Base-by-base conservation (phyloP, 2,888 invertebrate species). In the Agrotis ipsilon region DNA sequence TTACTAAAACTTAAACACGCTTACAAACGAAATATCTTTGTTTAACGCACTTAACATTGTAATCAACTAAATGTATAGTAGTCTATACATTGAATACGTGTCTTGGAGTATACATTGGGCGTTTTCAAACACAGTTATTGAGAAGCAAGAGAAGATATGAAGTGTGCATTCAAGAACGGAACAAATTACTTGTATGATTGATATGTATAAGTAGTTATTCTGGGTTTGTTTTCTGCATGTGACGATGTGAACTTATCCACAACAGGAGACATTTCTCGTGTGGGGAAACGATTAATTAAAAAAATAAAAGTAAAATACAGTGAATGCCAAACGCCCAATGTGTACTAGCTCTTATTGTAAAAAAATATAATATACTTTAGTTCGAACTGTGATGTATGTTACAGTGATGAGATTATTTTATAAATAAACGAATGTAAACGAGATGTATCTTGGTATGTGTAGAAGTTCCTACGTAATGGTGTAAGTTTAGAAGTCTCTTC, bases 321-420 rank as follows among this genome's bases (percentile, higher is more conserved):
- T 39, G 39, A 39, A 39, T 11, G 39, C 9, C 9, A 39, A 39
- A 39, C 9, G 39, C 39, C 39, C 39, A 39, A 39, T 39, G 39
- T 39, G 11, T 39, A 39, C 39, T 39, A 39, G 0, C 39, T 39
- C 39, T 39, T 39, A 39, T 39, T 39, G 39, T 39, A 39, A 39
- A 39, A 27, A 39, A 39, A 39, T 39, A 39, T 39, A 11, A 69
- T 66, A 63, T 77, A 62, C 65, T 70, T 80, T 83, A 82, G 72
- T 76, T 77, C 55, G 55, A 85, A 79, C 89, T 91, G 91, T 91
- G 88, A 91, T 90, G 85, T 86, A 84, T 82, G 67, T 85, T 87
- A 84, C 88, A 87, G 87, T 87, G 74, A 72, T 82, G 86, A 90
- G 87, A 88, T 89, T 80, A 75, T 75, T 83, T 78, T 54, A 54